Evolutionary conservation across 2,888 invertebrate species (phyloP), one percentile per base, ranked within the genome.

Genomic region (Lycia hirtaria): DNA sequence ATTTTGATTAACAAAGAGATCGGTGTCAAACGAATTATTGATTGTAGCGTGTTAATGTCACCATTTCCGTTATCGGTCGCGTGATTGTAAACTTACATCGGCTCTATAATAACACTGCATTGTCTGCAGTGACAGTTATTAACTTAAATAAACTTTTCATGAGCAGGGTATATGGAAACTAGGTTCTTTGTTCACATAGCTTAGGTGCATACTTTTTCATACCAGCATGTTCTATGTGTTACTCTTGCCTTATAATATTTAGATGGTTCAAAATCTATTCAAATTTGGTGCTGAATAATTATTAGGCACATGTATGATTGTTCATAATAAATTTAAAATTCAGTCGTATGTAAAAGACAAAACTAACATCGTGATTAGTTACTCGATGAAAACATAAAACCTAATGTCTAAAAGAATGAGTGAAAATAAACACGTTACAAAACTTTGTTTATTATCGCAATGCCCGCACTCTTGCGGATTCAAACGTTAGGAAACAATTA

Each of bases 391-490:
- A 49, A 48, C 38, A 48, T 28, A 49, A 38, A 47, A 49, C 17
- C 26, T n/a, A 41, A 28, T 22, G 12, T 49, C 7, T 26, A 15
- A 50, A 45, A 50, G 5, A 55, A 37, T 26, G 12, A 50, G 37
- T 38, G 17, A 24, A 52, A 58, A 43, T 49, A 53, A 41, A 54
- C 38, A 12, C 15, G 26, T 51, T 41, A 33, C 45, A 40, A 45
- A 37, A 51, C 24, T 10, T 43, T 41, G 40, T 47, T 56, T 54
- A 50, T 56, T 63, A 65, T 58, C 62, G 66, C 60, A 53, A 51
- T 73, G 72, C 72, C 73, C 73, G 72, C 73, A 71, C 72, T 69
- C 68, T 55, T 60, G 72, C 69, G 72, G 69, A 60, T 52, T 38
- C 4, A 44, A 58, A 55, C 1, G 7, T 41, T 43, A 55, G 20